Conservation (phyloP, 92 coral and sea anemone species). For the Desmophyllum pertusum region DNA sequence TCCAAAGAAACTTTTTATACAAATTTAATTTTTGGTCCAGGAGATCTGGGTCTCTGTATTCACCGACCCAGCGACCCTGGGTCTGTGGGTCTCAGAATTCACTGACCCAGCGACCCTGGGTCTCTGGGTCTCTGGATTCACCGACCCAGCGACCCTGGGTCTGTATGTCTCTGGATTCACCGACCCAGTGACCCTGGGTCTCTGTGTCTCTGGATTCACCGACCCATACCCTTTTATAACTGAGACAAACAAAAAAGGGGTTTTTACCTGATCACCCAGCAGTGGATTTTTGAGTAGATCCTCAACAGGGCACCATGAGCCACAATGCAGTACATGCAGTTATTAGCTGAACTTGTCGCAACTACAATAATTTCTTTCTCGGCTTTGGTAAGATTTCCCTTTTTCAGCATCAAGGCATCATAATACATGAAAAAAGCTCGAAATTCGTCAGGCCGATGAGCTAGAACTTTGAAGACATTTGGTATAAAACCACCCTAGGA, state of each 20-base stretch:
- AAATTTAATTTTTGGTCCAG: too few species aligned
- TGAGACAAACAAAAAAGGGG: background rate
- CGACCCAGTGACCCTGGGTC: too few species aligned
- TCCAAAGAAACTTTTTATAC: too few species aligned
- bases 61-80: too few species aligned
- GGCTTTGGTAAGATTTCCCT: constrained; percentile 87
- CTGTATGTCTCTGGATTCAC: too few species aligned
- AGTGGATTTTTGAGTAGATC: constrained; percentile 85
- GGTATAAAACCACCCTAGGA: constrained; percentile 85
- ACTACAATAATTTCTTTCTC: constrained; percentile 95
- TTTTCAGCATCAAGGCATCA: constrained; percentile 83
- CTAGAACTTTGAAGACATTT: constrained; percentile 86
- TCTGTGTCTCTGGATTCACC: too few species aligned
- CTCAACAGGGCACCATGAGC: constrained; percentile 96
- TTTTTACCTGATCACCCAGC: constrained; percentile 84
- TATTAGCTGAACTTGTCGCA: constrained; percentile 95
- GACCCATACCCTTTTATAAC: too few species aligned
- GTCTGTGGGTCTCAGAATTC: too few species aligned
- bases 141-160: too few species aligned
- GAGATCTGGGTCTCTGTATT: too few species aligned
- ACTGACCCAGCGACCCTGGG: too few species aligned
- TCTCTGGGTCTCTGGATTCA: too few species aligned
- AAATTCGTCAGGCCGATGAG: constrained; percentile 97
- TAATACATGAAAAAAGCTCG: constrained; percentile 90
- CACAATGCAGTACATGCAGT: constrained; percentile 94